A percentile compares a stretch with the other conserved stretches of the same genome.
Evolutionary conservation across 2,888 invertebrate genomes (phyloP).

Genomic region (Lasioglossum leucozonium): DNA sequence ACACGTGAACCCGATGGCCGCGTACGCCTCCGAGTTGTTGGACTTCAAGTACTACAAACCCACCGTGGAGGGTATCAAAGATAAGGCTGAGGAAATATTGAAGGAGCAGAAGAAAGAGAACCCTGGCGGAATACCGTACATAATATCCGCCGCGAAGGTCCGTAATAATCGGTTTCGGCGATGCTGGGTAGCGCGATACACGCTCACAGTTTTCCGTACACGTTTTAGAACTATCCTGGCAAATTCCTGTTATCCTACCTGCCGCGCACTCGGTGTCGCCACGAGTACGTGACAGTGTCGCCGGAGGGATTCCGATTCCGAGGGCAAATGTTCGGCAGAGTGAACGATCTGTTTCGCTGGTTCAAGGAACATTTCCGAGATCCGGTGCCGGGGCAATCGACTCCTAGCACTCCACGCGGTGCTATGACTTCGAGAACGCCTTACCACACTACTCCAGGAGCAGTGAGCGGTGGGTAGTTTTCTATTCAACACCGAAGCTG

Average conservation of each 20-base stretch:
- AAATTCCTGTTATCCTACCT: slow-evolving; percentile 97
- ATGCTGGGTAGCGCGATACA: background rate
- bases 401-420: slow-evolving; percentile 90
- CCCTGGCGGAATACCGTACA: slow-evolving; percentile 94
- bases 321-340: slow-evolving; percentile 93
- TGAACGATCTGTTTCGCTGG: slow-evolving; percentile 94
- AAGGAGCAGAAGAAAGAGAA: slow-evolving; percentile 96
- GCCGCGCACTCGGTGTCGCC: slow-evolving; percentile 92
- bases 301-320: slow-evolving; percentile 97
- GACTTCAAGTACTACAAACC: slow-evolving; percentile 96
- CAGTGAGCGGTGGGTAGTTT: slow-evolving; percentile 60
- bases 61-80: slow-evolving; percentile 91
- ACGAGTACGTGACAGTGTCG: slow-evolving; percentile 96
- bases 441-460: slow-evolving; percentile 84
- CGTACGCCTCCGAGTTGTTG: slow-evolving; percentile 95
- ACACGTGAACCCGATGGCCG: slow-evolving; percentile 98
- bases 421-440: slow-evolving; percentile 87
- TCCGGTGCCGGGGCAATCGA: slow-evolving; percentile 90
- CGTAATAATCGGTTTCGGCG: slow-evolving; percentile 27
- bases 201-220: background rate
- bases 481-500: background rate
- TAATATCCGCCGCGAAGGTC: slow-evolving; percentile 92
- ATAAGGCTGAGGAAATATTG: slow-evolving; percentile 94
- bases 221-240: slow-evolving; percentile 88
- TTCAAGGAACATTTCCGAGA: slow-evolving; percentile 99